Base-by-base conservation (phyloP, 2,888 invertebrate species). In the Teleogryllus oceanicus region DNA sequence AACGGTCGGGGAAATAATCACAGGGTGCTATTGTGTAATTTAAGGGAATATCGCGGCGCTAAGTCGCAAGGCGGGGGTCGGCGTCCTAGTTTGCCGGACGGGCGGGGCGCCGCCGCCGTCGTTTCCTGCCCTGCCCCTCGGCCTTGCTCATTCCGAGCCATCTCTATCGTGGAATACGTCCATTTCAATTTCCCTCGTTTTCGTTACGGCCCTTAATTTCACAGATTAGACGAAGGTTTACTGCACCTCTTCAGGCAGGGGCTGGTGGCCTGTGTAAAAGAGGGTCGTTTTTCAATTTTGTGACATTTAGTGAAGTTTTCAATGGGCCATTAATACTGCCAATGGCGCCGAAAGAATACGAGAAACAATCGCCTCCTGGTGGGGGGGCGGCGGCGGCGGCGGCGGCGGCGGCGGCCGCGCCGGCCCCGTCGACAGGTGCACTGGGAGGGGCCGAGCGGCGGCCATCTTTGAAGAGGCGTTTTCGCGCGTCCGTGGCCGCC, bases 241-340 rank as follows among this genome's bases (percentile, higher is more conserved):
- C 62, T 62, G 62, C n/a, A 3, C 62, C n/a, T 62, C 37, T 37
- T 37, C 37, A 37, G 37, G 37, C 37, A 37, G 62, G 11, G 62
- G 62, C 62, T 13, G 5, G 37, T 1, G 62, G 62, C 62, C 16
- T 11, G 62, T 62, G 13, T 62, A 18, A 62, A 62, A 62, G 13
- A n/a, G 13, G 62, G 62, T n/a, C 62, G 62, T 62, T 18, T 62
- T 62, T 62, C 62, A 62, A 13, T 18, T 62, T 62, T 18, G 62
- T 62, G 62, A 62, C 62, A 62, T 62, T 62, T 62, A 62, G 62
- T 62, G 62, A 18, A 62, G 62, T 62, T 62, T 62, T 62, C 62
- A 62, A 62, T 62, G 62, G 62, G 12, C 62, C n/a, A n/a, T 13
- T 62, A 62, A 62, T 62, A 62, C 62, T 62, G 62, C 62, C 62